Evolutionary conservation across 2,888 invertebrate species (phyloP).

Genomic region (Tachystola acroxantha): DNA sequence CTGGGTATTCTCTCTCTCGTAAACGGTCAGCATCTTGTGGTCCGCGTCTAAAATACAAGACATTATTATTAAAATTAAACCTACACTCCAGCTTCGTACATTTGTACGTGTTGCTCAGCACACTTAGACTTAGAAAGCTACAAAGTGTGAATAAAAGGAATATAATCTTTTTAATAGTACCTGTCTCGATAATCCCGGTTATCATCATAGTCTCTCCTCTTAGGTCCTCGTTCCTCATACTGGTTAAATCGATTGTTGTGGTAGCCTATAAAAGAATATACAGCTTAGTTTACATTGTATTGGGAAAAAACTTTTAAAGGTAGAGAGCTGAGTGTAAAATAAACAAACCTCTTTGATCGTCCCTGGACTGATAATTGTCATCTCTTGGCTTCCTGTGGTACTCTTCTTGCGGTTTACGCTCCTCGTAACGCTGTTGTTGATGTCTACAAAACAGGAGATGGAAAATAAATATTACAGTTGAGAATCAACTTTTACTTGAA

Average conservation of each 20-base stretch:
- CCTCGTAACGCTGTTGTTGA: constrained; percentile 49
- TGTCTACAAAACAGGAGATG: constrained; percentile 27
- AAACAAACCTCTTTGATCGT: constrained; percentile 47
- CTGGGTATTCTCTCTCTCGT: constrained; percentile 50
- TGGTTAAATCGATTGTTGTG: constrained; percentile 48
- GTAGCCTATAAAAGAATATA: constrained; percentile 31
- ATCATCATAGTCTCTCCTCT: constrained; percentile 46
- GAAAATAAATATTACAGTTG: too few species aligned
- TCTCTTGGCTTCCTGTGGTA: constrained; percentile 49
- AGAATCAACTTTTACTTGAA: too few species aligned
- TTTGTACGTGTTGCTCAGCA: too few species aligned
- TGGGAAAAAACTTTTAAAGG: background rate
- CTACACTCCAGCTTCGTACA: too few species aligned
- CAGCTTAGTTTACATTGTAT: too few species aligned
- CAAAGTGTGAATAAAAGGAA: too few species aligned
- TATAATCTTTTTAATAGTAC: too few species aligned
- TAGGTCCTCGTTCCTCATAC: constrained; percentile 51
- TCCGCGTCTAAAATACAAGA: constrained; percentile 45
- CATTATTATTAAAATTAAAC: too few species aligned
- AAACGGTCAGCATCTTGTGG: constrained; percentile 51
- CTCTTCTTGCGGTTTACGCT: constrained; percentile 36
- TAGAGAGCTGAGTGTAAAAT: background rate
- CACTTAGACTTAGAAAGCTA: too few species aligned
- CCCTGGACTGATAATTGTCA: constrained; percentile 42
- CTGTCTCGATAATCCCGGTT: constrained; percentile 50